Evolutionary conservation across 2,113 vertebrate genomes (phyloP), one percentile per base, ranked within the genome.

Genomic region (Mustela nigripes): DNA sequence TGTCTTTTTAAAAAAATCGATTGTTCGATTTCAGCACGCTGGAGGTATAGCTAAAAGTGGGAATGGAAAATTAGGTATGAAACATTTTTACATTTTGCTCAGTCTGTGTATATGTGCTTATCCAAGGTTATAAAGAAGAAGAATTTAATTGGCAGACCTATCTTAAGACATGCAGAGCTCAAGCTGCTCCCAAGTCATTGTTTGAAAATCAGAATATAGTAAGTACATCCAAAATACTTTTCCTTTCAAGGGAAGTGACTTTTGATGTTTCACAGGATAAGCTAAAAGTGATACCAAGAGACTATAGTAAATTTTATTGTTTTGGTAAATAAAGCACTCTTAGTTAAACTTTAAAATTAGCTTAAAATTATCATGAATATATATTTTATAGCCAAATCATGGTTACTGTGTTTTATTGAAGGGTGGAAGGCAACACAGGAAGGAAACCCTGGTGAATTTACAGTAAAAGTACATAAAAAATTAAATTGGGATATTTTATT

Each of bases 131-230:
- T 97, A 99, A 99, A 97, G 99, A 99, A 96, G 99, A 99, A 91
- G 99, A 99, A 90, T 99, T 99, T 98, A 99, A 97, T 97, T 99
- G 99, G 99, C 98, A 99, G 33, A 98, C 99, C 0, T 99, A 99
- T 92, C 98, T 99, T 31, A 99, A 99, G 96, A 98, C 98, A 16
- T 99, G 99, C 97, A 99, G 99, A 97, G 99, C 99, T 95, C 99
- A 99, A 96, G 99, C 99, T 78, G 99, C 99, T 74, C 99, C 99
- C 90, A 99, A 99, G 95, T 99, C 99, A 74, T 98, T 99, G 26
- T 99, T 99, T 98, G 99, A 99, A 98, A 99, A 99, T 96, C 99
- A 99, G 97, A 99, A 99, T 96, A 96, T 99, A 97, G 99, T 99
- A 99, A 99, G 99, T 98, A 95, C 14, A 90, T 76, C 6, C 2